Percentiles rank a stretch among this genome's conserved stretches.
phyloP scores from a whole-genome alignment of 2,113 vertebrate genomes.

The Thalassoma bifasciatum region DNA sequence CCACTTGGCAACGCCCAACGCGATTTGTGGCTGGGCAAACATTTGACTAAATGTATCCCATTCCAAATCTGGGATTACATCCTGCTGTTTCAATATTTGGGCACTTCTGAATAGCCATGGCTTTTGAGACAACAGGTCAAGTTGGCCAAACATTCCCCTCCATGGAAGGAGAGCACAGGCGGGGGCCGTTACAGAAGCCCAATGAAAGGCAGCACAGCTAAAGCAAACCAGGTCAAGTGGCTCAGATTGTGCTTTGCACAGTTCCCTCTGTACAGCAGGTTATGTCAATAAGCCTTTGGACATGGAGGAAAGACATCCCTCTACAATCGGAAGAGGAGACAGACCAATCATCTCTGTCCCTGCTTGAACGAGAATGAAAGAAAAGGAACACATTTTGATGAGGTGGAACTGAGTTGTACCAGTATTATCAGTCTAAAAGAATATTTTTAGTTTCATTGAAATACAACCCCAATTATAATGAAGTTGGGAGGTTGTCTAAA shows the following conservation, averaged over 20 bases:
- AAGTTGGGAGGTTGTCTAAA: no score
- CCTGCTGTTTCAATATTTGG: slow-evolving; percentile 78
- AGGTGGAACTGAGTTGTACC: background rate
- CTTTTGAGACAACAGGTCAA: slow-evolving; percentile 42
- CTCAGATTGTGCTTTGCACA: slow-evolving; percentile 16
- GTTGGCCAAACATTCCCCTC: slow-evolving; percentile 41
- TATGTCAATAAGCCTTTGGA: slow-evolving; percentile 22
- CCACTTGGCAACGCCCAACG: slow-evolving; percentile 72
- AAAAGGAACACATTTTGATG: background rate
- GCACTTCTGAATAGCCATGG: slow-evolving; percentile 23
- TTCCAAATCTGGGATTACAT: slow-evolving; percentile 77
- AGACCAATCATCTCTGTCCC: background rate
- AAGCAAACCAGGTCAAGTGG: slow-evolving; percentile 16
- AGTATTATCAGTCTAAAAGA: background rate
- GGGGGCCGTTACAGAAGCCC: background rate
- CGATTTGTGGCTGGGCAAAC: slow-evolving; percentile 73
- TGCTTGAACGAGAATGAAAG: background rate
- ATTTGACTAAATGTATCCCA: slow-evolving; percentile 76
- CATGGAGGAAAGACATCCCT: background rate
- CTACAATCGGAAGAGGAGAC: background rate
- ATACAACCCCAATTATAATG: no score
- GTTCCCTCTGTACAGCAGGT: slow-evolving; percentile 12
- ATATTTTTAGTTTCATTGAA: no score
- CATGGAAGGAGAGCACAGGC: slow-evolving; percentile 6
- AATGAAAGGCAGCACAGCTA: background rate